Conservation (phyloP, 64 coral and sea anemone species). For the Catalaphyllia jardinei region DNA sequence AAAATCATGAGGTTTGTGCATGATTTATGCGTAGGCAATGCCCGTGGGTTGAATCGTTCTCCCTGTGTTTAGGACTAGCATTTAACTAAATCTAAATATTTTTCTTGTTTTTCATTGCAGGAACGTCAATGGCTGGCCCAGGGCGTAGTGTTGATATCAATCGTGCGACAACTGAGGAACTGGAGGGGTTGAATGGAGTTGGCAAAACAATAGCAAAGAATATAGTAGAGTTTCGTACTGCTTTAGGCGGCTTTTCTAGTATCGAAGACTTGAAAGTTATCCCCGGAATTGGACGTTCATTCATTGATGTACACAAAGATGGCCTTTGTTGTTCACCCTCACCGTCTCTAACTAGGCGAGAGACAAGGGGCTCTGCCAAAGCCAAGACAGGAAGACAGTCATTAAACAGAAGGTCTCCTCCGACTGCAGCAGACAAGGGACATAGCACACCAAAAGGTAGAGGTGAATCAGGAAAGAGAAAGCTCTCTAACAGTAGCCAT, state of each 20-base stretch:
- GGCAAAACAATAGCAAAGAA: constrained; percentile 86
- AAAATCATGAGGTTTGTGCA: neutral
- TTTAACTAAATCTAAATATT: neutral
- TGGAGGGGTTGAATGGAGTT: constrained; percentile 78
- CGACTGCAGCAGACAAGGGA: neutral
- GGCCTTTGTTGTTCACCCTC: constrained; percentile 71
- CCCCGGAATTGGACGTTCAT: constrained; percentile 76
- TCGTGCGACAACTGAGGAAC: constrained; percentile 76
- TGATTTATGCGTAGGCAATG: neutral
- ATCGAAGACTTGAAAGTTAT: constrained; percentile 79
- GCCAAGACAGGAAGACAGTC: constrained; percentile 45
- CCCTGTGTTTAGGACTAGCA: neutral
- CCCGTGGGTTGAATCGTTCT: neutral
- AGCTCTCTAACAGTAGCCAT: constrained; percentile 26
- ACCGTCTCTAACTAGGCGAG: constrained; percentile 39
- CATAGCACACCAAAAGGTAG: constrained; percentile 21
- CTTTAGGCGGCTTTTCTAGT: constrained; percentile 83
- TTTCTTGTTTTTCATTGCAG: neutral
- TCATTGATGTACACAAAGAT: constrained; percentile 84
- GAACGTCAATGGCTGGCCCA: constrained; percentile 73
- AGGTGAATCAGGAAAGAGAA: constrained; percentile 8
- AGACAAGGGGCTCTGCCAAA: constrained; percentile 79
- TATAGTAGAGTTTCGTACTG: constrained; percentile 82
- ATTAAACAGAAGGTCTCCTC: constrained; percentile 13
- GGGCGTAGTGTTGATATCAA: constrained; percentile 86